Conservation (phyloP, 2,797 vertebrate species). For the Helarctos malayanus region DNA sequence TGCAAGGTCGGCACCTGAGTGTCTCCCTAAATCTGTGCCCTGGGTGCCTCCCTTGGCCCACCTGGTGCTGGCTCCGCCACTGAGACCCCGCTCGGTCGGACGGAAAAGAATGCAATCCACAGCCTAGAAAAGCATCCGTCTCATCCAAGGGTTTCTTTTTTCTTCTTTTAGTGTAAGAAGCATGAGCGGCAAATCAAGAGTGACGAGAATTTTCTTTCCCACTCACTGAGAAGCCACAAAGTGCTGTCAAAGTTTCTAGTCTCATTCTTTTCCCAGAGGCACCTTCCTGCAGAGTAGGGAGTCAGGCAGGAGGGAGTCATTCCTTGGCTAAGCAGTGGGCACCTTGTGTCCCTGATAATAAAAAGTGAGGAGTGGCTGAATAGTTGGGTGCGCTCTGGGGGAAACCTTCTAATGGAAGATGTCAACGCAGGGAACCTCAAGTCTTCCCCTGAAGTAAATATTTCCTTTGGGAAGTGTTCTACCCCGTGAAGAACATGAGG, state of each 20-base stretch:
- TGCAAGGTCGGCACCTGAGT: neutral
- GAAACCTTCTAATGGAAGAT: neutral
- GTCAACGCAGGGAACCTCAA: neutral
- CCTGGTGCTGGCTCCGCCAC: neutral
- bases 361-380: neutral
- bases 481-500: neutral
- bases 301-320: neutral
- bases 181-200: neutral
- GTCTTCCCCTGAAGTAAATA: neutral
- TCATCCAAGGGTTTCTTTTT: neutral
- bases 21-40: neutral
- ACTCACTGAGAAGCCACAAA: slow-evolving; percentile 8
- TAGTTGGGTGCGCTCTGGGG: accelerated
- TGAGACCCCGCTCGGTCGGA: neutral
- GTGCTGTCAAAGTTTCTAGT: neutral
- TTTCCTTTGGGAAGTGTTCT: neutral
- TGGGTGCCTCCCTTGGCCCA: neutral
- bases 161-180: neutral
- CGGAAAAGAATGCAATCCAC: neutral
- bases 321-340: neutral
- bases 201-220: neutral
- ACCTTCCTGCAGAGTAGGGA: neutral
- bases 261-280: neutral
- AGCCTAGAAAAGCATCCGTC: neutral
- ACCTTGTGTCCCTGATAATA: neutral